A percentile compares a stretch with the other conserved stretches of the same genome.
Conservation (phyloP, 2,113 vertebrate genomes). For the Vombatus ursinus region DNA sequence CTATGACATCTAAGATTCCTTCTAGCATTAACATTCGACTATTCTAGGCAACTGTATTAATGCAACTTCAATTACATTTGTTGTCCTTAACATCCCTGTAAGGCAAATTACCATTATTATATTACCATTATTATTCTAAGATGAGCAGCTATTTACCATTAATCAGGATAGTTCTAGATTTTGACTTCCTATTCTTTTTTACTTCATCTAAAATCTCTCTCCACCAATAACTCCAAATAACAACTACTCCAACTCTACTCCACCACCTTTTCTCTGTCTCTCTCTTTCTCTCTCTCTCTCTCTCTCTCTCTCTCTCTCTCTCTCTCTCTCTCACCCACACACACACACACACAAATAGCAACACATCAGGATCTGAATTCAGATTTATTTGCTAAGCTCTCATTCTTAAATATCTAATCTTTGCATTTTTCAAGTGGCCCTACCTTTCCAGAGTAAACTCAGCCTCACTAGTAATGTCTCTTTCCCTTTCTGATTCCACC, state of each 20-base stretch:
- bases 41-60: neutral
- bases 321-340: too few relatives aligned
- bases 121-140: neutral
- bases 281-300: neutral
- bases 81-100: neutral
- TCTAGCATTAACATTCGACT: too few relatives aligned
- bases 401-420: neutral
- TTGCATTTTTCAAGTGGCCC: neutral
- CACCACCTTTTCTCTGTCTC: too few relatives aligned
- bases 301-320: neutral
- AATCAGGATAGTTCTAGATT: neutral
- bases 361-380: neutral
- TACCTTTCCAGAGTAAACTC: neutral
- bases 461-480: neutral
- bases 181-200: neutral
- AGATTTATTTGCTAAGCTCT: neutral
- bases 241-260: neutral
- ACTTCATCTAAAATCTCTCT: neutral
- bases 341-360: neutral
- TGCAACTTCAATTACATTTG: neutral
- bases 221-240: too few relatives aligned
- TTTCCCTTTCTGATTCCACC: neutral
- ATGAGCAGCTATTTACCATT: neutral
- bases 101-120: neutral
- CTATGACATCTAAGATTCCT: too few relatives aligned